phyloP scores from a whole-genome alignment of 2,797 vertebrate species.

The Sebastes itinus region DNA sequence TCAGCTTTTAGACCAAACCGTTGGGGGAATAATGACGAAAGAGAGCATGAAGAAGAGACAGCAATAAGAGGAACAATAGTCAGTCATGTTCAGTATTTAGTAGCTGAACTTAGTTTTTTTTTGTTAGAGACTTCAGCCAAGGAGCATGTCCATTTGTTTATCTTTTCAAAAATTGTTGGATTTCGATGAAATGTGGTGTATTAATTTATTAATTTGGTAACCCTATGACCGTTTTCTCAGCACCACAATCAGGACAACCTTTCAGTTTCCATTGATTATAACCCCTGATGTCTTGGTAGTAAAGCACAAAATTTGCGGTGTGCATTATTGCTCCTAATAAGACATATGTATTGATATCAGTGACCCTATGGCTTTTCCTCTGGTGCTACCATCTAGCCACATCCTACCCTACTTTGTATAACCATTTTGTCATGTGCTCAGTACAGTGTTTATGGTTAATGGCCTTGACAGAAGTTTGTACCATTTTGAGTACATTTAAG shows the following conservation, averaged over 20 bases:
- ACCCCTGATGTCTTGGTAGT: not conserved
- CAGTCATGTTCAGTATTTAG: not conserved
- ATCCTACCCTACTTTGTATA: not conserved
- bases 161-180: not conserved
- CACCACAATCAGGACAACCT: not conserved
- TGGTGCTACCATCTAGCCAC: too few species aligned
- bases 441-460: not conserved
- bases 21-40: not conserved
- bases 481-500: not conserved
- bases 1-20: not conserved
- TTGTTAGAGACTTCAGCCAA: not conserved
- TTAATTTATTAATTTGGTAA: constrained; percentile 6
- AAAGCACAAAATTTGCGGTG: not conserved
- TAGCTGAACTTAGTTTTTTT: not conserved
- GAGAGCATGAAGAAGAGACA: not conserved
- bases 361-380: not conserved
- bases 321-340: not conserved
- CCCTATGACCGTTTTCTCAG: not conserved
- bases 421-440: not conserved
- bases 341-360: not conserved
- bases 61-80: not conserved
- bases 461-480: not conserved
- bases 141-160: not conserved
- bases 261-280: not conserved
- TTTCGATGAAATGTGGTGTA: not conserved